These are phyloP conservation scores for Rhabditoides inermis DNA, from an alignment of 2,888 invertebrate genomes.

Conservation along the genomic window DNA sequence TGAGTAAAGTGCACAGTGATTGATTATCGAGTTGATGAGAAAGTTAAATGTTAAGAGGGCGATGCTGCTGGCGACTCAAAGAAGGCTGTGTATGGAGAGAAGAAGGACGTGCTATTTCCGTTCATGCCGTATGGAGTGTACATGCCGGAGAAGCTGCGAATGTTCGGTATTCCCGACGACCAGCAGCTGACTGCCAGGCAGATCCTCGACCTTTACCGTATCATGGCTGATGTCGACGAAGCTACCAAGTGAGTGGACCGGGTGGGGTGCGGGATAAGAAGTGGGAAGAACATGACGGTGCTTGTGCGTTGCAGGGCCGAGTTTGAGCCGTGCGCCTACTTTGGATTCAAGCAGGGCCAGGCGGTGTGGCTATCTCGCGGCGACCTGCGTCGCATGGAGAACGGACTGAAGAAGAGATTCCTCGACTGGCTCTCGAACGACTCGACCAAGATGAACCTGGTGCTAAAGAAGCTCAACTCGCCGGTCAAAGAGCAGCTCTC, in stretches of 20 bases:
- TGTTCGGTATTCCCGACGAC: slow-evolving; percentile 50
- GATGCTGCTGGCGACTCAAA: not conserved
- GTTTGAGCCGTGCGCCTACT: slow-evolving; percentile 45
- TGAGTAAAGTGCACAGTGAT: not conserved
- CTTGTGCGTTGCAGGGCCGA: slow-evolving; percentile 22
- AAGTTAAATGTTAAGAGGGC: not conserved
- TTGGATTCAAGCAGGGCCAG: slow-evolving; percentile 26
- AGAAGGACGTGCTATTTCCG: slow-evolving; percentile 8
- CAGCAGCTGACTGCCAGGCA: slow-evolving; percentile 47
- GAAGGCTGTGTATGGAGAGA: not conserved
- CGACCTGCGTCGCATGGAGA: slow-evolving; percentile 36
- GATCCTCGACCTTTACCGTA: slow-evolving; percentile 42
- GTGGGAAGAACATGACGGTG: not conserved
- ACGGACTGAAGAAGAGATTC: slow-evolving; percentile 40
- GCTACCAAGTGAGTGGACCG: slow-evolving; percentile 28
- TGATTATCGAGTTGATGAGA: not conserved
- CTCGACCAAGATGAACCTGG: slow-evolving; percentile 30
- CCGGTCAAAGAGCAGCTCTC: slow-evolving; percentile 29
- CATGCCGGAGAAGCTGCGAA: slow-evolving; percentile 47
- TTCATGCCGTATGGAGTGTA: slow-evolving; percentile 49
- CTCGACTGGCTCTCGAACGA: slow-evolving; percentile 46
- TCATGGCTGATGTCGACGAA: slow-evolving; percentile 41
- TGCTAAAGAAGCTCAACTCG: slow-evolving; percentile 26
- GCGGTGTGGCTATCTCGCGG: slow-evolving; percentile 42
- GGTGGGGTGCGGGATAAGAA: not conserved